Base-by-base conservation (phyloP, 2,113 vertebrate genomes). In the Cyprinodon brontotheroides region DNA sequence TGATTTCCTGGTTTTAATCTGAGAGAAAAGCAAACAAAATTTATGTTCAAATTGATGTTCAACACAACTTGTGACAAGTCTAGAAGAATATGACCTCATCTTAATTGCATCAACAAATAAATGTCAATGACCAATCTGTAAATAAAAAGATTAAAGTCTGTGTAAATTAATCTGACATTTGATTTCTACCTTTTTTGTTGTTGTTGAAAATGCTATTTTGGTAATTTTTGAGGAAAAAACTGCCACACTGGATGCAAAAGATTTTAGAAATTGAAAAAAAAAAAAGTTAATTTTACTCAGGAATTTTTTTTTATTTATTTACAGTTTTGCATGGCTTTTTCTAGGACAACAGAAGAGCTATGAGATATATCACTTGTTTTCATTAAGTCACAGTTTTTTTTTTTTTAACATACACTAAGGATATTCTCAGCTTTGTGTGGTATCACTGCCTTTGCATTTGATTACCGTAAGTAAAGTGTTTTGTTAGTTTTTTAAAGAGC, bases 121-220 rank as follows among this genome's bases (percentile, higher is more conserved):
- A 86, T 90, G 88, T 90, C 89, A 91, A 79, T 73, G 83, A 90
- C 91, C 94, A 96, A 97, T 97, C 94, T 99, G 97, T 98, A 99
- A 98, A 99, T 99, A 99, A 97, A 97, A 96, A 96, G 96, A 97
- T 96, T 97, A 96, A 99, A 97, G 92, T 98, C 96, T 97, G 96
- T 99, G 97, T 99, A 99, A 98, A 99, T 98, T 96, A 96, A 95
- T 72, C 45, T 60, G 37, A 13, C 0, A 29, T 73, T 36, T 86
- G 37, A 20, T 77, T 64, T 81, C 29, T 29, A 29, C 29, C 29
- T 9, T 84, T 88, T 37, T 72, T 40, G 15, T 41, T 8, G 37
- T 36, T 68, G 7, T 20, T 3, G 12, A 40, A 38, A 36, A 36
- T 15, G 0, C 41, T 2, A 3, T 62, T 78, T 9, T 41, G 2